Conservation (phyloP, 1,140 invertebrate genomes). For the Acromyrmex charruanus region DNA sequence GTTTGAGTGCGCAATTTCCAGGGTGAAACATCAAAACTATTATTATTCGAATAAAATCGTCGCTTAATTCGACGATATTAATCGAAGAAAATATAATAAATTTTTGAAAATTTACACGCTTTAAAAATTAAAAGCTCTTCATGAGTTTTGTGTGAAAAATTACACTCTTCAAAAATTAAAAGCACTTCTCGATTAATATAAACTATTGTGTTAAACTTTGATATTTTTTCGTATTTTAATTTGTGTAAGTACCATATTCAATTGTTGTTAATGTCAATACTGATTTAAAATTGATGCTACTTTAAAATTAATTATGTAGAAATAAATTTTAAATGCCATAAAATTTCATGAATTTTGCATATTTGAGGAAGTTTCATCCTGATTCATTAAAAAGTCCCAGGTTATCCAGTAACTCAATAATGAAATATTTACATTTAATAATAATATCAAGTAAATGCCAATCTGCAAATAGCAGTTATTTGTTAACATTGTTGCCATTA, state of each 20-base stretch:
- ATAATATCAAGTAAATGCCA: background rate
- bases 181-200: background rate
- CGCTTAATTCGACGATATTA: background rate
- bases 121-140: background rate
- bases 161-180: background rate
- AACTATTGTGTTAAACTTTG: background rate
- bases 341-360: background rate
- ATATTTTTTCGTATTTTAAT: background rate
- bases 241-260: background rate
- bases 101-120: background rate
- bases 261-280: background rate
- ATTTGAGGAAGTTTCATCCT: background rate
- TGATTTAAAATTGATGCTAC: background rate
- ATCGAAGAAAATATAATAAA: background rate
- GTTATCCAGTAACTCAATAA: background rate
- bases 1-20: constrained; percentile 34
- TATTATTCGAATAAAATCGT: constrained; percentile 8
- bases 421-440: constrained; percentile 1
- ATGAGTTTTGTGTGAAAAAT: background rate
- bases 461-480: background rate
- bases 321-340: background rate
- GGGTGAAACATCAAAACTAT: constrained; percentile 7
- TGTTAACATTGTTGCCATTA: background rate
- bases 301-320: background rate
- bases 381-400: background rate